Percentiles rank a stretch among this genome's conserved stretches.
Conservation (phyloP, 2,797 vertebrate species). For the Pseudochirops corinnae region DNA sequence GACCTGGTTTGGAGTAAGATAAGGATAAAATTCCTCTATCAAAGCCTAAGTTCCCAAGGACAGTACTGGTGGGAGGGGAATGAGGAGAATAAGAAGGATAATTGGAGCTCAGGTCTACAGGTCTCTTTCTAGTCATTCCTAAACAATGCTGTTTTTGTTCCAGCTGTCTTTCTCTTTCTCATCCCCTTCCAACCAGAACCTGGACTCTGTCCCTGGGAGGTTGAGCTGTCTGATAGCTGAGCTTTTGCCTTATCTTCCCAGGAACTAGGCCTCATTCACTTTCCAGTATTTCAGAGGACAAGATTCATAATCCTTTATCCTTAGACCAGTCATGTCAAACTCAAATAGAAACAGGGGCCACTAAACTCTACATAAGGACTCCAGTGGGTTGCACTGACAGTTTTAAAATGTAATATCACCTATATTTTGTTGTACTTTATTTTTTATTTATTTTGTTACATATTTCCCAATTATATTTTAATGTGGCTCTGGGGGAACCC, state of each 20-base stretch:
- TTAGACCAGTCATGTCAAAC: not conserved
- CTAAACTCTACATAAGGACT: not conserved
- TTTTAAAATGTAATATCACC: not conserved
- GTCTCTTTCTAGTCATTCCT: not conserved
- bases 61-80: not conserved
- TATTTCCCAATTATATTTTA: not conserved
- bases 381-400: not conserved
- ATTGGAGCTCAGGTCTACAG: not conserved
- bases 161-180: not conserved
- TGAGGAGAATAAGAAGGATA: not conserved
- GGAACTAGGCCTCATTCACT: not conserved
- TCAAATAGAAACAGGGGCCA: not conserved
- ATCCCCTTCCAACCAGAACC: not conserved
- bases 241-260: not conserved
- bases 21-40: not conserved
- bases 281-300: not conserved
- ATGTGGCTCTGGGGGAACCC: not conserved
- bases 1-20: not conserved
- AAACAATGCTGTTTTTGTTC: not conserved
- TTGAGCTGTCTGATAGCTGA: not conserved
- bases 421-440: not conserved
- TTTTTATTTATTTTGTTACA: not conserved
- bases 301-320: not conserved
- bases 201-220: not conserved
- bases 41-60: not conserved